Percentiles rank a stretch among this genome's conserved stretches.
Conservation (phyloP, 2,113 vertebrate genomes). For the Phocoena phocoena region DNA sequence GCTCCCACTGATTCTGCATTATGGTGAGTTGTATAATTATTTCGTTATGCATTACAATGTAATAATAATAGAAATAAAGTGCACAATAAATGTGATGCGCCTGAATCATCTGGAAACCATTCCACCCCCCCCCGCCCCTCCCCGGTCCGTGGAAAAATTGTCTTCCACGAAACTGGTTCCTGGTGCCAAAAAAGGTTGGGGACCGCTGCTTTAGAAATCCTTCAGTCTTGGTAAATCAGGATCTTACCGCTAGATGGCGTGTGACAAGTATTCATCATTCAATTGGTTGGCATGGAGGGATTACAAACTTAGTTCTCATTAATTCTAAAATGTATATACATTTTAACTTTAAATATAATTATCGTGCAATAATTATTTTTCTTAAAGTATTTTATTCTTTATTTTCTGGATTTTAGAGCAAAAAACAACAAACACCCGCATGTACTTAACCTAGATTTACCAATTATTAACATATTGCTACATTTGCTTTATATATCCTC, state of each 20-base stretch:
- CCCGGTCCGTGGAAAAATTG: no score
- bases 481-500: background rate
- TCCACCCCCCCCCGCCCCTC: no score
- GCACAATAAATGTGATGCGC: no score
- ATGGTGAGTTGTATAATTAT: no score
- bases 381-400: background rate
- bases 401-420: slow-evolving; percentile 19
- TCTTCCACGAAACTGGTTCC: no score
- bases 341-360: slow-evolving; percentile 29
- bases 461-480: background rate
- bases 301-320: background rate
- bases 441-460: background rate
- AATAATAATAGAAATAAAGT: no score
- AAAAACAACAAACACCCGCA: background rate
- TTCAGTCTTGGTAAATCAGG: background rate
- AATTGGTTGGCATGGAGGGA: background rate
- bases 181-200: no score
- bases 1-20: no score
- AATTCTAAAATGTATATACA: background rate
- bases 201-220: background rate
- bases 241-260: slow-evolving; percentile 57
- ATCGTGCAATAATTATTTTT: background rate
- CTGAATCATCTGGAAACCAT: no score
- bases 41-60: no score
- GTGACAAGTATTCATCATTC: slow-evolving; percentile 7